Conservation (phyloP, 1,140 invertebrate genomes). For the Diorhabda elongata region DNA sequence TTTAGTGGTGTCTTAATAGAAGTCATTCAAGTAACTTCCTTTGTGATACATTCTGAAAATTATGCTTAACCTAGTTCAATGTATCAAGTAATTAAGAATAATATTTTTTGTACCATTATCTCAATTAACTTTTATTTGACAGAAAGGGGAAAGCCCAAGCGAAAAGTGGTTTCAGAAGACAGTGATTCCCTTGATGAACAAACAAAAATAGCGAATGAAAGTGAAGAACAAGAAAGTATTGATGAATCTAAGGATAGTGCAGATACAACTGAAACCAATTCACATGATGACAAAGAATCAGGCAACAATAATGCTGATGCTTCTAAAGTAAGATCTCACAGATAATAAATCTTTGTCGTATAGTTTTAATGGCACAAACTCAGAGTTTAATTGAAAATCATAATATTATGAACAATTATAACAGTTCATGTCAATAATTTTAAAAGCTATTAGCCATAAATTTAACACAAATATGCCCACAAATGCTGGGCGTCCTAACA, state of each 20-base stretch:
- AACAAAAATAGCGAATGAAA: conserved; percentile 27
- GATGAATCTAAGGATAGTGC: conserved; percentile 32
- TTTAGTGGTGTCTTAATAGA: too few species aligned
- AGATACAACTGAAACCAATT: conserved; percentile 39
- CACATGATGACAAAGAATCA: conserved; percentile 41
- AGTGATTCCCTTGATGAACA: conserved; percentile 29
- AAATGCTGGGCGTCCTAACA: too few species aligned
- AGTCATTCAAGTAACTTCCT: too few species aligned
- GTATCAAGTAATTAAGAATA: too few species aligned
- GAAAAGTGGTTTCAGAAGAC: conserved; percentile 20
- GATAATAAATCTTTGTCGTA: neutral
- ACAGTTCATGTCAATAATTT: neutral
- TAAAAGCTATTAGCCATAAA: too few species aligned
- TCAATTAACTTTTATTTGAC: neutral
- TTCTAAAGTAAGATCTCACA: conserved; percentile 32
- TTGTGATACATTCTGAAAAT: too few species aligned
- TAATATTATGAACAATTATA: neutral
- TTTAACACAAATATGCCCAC: too few species aligned
- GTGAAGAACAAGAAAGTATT: conserved; percentile 31
- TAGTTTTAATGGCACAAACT: neutral
- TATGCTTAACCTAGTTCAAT: too few species aligned
- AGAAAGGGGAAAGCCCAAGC: conserved; percentile 23
- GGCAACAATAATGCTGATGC: conserved; percentile 44
- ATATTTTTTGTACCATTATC: too few species aligned
- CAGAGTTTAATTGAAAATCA: neutral